Evolutionary conservation across 2,888 invertebrate genomes (phyloP), one percentile per base, ranked within the genome.

Genomic region (Lycophotia porphyrea): DNA sequence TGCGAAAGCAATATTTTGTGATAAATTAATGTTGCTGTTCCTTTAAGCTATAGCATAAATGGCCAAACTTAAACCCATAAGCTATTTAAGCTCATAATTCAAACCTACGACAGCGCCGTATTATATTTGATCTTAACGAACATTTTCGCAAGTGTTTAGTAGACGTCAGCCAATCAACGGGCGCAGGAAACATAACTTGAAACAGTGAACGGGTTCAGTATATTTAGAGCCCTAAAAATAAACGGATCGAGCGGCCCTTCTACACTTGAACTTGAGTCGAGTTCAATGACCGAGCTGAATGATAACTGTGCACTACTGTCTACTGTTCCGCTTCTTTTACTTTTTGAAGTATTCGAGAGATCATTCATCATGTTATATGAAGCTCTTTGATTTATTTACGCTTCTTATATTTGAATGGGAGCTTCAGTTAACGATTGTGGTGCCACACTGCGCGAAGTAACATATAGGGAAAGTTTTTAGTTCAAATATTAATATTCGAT

Each of bases 151-250:
- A 91, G 84, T 88, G 81, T 89, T 85, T 80, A 75, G 79, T 55
- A 65, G 76, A 80, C 77, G 81, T 81, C 83, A 86, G 83, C 86
- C 89, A 91, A 90, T 90, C 86, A 89, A 85, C 86, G 67, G 24
- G 71, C 75, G 86, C 91, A 93, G 94, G 93, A 93, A 92, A 91
- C 91, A 90, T 89, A 88, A 90, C 86, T 87, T 83, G 82, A 84
- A 89, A 80, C 84, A 73, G 78, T 86, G 89, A 88, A 89, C 87
- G 90, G 83, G 87, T 86, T 88, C 77, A 91, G 92, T 94, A 94
- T 94, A 94, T 94, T 94, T 94, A 95, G 93, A 92, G 89, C 86
- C 91, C 94, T 95, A 95, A 95, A 95, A 95, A 96, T 96, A 96
- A 93, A 92, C 93, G 88, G 78, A 89, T 88, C 90, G 91, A 90